Conservation (phyloP, 37 sponge, comb jelly and placozoan species). For the Chondrosia reniformis region DNA sequence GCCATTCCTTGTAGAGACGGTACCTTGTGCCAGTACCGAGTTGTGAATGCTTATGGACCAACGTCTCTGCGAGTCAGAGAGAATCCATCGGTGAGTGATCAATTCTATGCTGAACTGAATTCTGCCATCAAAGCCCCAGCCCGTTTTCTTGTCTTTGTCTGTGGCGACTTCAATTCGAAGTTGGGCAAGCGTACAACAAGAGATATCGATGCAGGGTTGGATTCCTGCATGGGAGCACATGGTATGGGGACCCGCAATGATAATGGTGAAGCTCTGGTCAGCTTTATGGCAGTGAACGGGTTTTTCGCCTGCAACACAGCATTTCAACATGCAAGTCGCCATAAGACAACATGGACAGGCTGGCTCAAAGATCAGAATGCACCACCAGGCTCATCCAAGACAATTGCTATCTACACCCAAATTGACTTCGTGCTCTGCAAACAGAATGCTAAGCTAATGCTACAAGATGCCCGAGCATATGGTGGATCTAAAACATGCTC, state of each 20-base stretch:
- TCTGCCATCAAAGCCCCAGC: neutral
- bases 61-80: neutral
- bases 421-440: too few species aligned
- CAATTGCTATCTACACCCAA: too few species aligned
- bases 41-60: slow-evolving; percentile 13
- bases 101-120: neutral
- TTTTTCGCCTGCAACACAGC: too few species aligned
- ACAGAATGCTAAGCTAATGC: too few species aligned
- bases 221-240: neutral
- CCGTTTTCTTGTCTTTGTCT: slow-evolving; percentile 1
- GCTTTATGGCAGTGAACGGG: too few species aligned
- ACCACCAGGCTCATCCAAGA: too few species aligned
- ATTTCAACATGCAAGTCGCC: neutral
- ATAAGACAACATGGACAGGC: too few species aligned
- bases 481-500: neutral
- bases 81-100: neutral
- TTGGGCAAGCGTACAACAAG: neutral
- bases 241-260: neutral
- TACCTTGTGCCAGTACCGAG: neutral
- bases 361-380: too few species aligned
- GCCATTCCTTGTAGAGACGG: neutral
- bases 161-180: slow-evolving; percentile 15
- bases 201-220: slow-evolving; percentile 1
- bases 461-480: neutral
- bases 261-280: slow-evolving; percentile 14